phyloP scores from a whole-genome alignment of 2,113 vertebrate species.

The Dermatemys mawii region DNA sequence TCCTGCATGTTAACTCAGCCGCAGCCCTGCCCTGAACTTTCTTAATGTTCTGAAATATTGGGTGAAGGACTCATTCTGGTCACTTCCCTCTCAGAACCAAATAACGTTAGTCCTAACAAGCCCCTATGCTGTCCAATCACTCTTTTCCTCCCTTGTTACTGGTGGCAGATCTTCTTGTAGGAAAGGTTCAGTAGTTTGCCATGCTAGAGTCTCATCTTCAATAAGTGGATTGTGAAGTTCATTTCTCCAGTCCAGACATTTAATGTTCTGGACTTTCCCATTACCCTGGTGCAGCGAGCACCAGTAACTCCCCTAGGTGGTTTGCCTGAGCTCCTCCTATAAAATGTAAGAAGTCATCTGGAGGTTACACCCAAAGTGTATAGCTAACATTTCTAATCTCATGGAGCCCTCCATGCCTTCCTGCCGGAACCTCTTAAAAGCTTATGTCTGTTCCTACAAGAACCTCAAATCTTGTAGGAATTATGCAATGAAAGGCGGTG shows the following conservation, averaged over 20 bases:
- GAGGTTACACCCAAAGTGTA: background rate
- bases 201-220: background rate
- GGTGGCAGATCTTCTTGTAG: background rate
- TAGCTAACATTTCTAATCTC: background rate
- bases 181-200: background rate
- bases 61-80: background rate
- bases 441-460: background rate
- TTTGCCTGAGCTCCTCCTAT: background rate
- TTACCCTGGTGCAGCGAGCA: background rate
- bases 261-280: background rate
- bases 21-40: background rate
- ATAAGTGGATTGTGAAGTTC: background rate
- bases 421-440: background rate
- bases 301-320: background rate
- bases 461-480: slow-evolving; percentile 57
- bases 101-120: rapidly evolving
- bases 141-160: background rate
- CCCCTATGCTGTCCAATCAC: background rate
- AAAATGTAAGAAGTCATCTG: background rate
- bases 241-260: background rate
- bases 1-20: background rate
- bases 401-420: background rate
- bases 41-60: slow-evolving; percentile 5
- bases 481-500: slow-evolving; percentile 3
- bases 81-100: background rate